Evolutionary conservation across 2,888 invertebrate genomes (phyloP).

Genomic region (Ecdyonurus torrentis): DNA sequence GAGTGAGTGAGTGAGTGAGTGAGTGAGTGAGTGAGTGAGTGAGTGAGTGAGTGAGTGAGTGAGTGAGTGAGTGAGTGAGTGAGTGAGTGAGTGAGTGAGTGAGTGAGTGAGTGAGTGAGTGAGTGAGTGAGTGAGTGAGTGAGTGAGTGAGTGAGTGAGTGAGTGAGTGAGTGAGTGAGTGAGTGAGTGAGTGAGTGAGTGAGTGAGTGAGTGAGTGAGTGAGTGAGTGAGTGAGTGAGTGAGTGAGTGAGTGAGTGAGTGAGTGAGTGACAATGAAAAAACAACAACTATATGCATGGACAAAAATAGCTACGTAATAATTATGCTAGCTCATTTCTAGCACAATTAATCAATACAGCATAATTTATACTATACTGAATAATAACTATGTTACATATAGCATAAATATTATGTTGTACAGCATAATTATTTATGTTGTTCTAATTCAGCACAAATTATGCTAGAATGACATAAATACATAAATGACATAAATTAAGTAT

Average conservation of each 20-base stretch:
- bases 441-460: too few species aligned
- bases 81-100: constrained; percentile 5
- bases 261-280: constrained; percentile 4
- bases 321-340: too few species aligned
- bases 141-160: constrained; percentile 5
- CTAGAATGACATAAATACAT: too few species aligned
- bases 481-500: too few species aligned
- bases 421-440: too few species aligned
- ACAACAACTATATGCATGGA: too few species aligned
- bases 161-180: constrained; percentile 7
- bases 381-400: too few species aligned
- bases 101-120: constrained; percentile 3
- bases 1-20: constrained; percentile 10
- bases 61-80: constrained; percentile 9
- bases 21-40: constrained; percentile 10
- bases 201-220: constrained; percentile 8
- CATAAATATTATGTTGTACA: too few species aligned
- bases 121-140: constrained; percentile 5
- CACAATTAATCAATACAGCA: too few species aligned
- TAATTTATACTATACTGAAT: too few species aligned
- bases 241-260: constrained; percentile 6
- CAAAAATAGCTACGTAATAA: too few species aligned
- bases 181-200: constrained; percentile 7
- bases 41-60: constrained; percentile 10
- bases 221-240: constrained; percentile 7